phyloP scores from a whole-genome alignment of 2,888 invertebrate species.

The Tridacna crocea region DNA sequence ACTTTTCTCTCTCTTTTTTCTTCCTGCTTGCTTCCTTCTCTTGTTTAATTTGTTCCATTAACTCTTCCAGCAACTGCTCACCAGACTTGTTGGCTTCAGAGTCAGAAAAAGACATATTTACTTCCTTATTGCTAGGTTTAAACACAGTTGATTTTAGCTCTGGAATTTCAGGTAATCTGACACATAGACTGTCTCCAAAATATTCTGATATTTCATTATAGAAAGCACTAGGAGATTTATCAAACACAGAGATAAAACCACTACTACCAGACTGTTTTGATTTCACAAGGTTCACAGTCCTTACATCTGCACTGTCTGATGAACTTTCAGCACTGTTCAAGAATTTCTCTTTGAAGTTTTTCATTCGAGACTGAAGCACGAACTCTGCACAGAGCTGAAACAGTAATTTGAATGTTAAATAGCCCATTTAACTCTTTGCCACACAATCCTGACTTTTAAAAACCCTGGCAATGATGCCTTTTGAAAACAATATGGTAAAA shows the following conservation, averaged over 20 bases:
- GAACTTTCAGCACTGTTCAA: slow-evolving; percentile 31
- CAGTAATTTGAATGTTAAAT: neutral
- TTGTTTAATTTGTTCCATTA: slow-evolving; percentile 76
- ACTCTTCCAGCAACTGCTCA: slow-evolving; percentile 79
- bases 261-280: slow-evolving; percentile 24
- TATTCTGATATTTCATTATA: slow-evolving; percentile 80
- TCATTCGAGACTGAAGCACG: slow-evolving; percentile 67
- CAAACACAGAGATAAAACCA: slow-evolving; percentile 54
- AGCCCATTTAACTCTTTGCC: too few relatives aligned
- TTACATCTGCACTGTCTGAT: neutral
- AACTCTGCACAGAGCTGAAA: slow-evolving; percentile 75
- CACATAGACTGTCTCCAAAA: slow-evolving; percentile 82
- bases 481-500: too few relatives aligned
- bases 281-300: slow-evolving; percentile 5
- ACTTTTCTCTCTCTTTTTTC: slow-evolving; percentile 53
- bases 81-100: slow-evolving; percentile 75
- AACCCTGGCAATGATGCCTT: too few relatives aligned
- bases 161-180: slow-evolving; percentile 74
- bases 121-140: slow-evolving; percentile 64
- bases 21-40: slow-evolving; percentile 72
- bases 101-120: slow-evolving; percentile 72
- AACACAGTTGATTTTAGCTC: slow-evolving; percentile 67
- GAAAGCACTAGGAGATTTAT: slow-evolving; percentile 62
- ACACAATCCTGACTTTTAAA: too few relatives aligned
- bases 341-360: slow-evolving; percentile 63